Base-by-base conservation (phyloP, 2,797 vertebrate genomes). In the Distichodus sexfasciatus region DNA sequence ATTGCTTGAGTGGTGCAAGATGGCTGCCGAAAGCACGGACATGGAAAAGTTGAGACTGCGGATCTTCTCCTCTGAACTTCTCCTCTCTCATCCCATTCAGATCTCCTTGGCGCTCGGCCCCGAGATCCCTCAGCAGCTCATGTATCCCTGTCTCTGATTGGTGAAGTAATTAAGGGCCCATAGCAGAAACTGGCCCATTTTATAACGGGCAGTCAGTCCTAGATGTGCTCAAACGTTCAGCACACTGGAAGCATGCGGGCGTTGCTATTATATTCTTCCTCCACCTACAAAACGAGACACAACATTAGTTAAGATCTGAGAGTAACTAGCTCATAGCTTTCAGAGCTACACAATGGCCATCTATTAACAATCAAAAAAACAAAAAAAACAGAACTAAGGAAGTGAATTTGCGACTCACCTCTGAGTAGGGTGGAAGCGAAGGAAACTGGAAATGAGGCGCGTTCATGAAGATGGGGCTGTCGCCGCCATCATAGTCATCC, bases 401-500 rank as follows among this genome's bases (percentile, higher is more conserved):
- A 35, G 41, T 7, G 24, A 28, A 5, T 3, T 5, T 10, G 6
- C 48, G 3, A 6, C 87, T 82, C 69, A 96, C 96, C 93, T 97
- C 95, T 0, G 88, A 88, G 68, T 95, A 96, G 0, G 92, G 88
- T 0, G 95, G 94, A 0, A 90, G 94, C 0, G 92, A 86, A 29
- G 94, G 94, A 85, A 91, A 97, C 67, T 83, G 87, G 85, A 98
- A 99, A 26, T 87, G 73, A 0, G 93, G 84, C 0, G 89, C 61
- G 0, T 91, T 93, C 94, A 99, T 99, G 79, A 96, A 99, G 79
- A 99, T 96, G 38, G 96, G 96, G 76, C 95, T 98, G 81, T 96
- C 94, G 0, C 93, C 94, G 0, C 86, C 86, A 0, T 99, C 96
- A 0, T 89, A 64, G n/a, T 98, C 95, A 0, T 98, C 93, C 11